A percentile compares a stretch with the other conserved stretches of the same genome.
These are phyloP conservation scores for Chaunax sp. DNA, from an alignment of 2,797 vertebrate genomes.

Conservation along the genomic window DNA sequence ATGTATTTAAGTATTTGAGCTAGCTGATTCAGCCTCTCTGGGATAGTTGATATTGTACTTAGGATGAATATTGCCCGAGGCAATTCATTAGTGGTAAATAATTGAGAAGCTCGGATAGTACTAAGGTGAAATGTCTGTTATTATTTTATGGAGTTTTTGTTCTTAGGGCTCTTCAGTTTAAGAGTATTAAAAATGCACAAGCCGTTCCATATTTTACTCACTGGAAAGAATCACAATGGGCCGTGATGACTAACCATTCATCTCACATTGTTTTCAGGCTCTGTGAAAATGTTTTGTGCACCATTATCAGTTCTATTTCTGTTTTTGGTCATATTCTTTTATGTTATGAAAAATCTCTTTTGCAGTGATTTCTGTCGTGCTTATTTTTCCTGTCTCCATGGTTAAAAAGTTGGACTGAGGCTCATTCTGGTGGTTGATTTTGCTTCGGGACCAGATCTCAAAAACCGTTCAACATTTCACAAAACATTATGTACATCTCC, in stretches of 20 bases:
- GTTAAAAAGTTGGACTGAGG: not conserved
- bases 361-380: not conserved
- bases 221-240: slow-evolving; percentile 70
- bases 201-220: slow-evolving; percentile 74
- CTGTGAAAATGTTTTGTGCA: slow-evolving; percentile 44
- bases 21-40: slow-evolving; percentile 74
- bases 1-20: slow-evolving; percentile 79
- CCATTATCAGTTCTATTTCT: slow-evolving; percentile 54
- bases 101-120: slow-evolving; percentile 77
- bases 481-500: no score
- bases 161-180: slow-evolving; percentile 80
- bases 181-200: slow-evolving; percentile 80
- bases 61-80: slow-evolving; percentile 70
- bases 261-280: slow-evolving; percentile 68
- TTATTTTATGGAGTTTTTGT: slow-evolving; percentile 84
- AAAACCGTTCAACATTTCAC: not conserved
- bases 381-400: slow-evolving; percentile 37
- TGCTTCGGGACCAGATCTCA: no score
- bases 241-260: slow-evolving; percentile 72
- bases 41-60: slow-evolving; percentile 78
- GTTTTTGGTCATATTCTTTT: slow-evolving; percentile 44
- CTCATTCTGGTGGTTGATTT: slow-evolving; percentile 15
- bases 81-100: slow-evolving; percentile 84
- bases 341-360: slow-evolving; percentile 44
- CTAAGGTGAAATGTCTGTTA: slow-evolving; percentile 82